phyloP scores from a whole-genome alignment of 1,140 invertebrate genomes.

The Drosophila takahashii region DNA sequence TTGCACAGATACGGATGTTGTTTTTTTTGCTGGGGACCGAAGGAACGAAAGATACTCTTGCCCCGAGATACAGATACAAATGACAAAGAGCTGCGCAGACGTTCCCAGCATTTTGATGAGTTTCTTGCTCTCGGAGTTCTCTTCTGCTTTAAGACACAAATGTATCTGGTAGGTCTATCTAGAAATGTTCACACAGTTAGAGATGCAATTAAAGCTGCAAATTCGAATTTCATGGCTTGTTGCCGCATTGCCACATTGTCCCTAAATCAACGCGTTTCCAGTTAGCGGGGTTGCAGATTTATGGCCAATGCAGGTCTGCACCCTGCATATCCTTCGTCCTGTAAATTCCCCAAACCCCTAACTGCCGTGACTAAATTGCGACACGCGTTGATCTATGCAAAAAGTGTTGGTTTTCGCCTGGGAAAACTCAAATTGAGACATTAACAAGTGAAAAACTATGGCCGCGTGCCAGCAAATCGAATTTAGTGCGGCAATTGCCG shows the following conservation, averaged over 20 bases:
- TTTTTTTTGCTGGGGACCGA: background rate
- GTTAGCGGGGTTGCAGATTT: constrained; percentile 53
- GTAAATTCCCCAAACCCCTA: constrained; percentile 2
- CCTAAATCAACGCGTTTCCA: constrained; percentile 67
- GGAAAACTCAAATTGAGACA: constrained; percentile 52
- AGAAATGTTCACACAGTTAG: constrained; percentile 43
- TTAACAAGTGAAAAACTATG: constrained; percentile 68
- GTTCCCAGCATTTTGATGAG: constrained; percentile 61
- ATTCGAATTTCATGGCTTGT: constrained; percentile 65
- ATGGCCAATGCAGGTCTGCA: constrained; percentile 51
- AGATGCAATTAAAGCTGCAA: constrained; percentile 63
- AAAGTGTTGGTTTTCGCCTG: constrained; percentile 57
- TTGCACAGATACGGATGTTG: constrained; percentile 61
- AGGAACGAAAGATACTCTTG: constrained; percentile 43
- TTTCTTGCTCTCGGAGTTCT: constrained; percentile 32
- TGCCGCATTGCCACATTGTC: constrained; percentile 78
- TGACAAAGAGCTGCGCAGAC: constrained; percentile 67
- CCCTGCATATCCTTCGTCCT: constrained; percentile 1
- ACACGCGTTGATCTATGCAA: constrained; percentile 68
- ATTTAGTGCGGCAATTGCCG: constrained; percentile 66
- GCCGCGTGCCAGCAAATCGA: constrained; percentile 57
- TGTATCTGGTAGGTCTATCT: background rate
- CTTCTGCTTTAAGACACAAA: constrained; percentile 18
- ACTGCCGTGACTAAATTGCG: constrained; percentile 58
- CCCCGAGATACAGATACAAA: constrained; percentile 52